phyloP scores from a whole-genome alignment of 1,140 invertebrate species.

The Neodiprion pinetum region DNA sequence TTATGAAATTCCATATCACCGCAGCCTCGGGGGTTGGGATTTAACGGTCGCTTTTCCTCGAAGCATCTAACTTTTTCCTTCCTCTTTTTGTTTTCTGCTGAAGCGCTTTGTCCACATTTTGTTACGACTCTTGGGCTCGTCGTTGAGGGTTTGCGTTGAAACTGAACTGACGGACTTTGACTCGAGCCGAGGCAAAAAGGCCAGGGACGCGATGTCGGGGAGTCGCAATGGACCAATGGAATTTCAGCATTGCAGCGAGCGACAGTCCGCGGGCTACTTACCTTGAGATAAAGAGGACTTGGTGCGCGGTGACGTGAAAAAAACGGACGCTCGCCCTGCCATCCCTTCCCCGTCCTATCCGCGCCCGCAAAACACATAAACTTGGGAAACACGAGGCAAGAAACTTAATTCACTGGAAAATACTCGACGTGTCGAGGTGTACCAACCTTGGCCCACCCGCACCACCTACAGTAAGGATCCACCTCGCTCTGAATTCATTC shows the following conservation, averaged over 20 bases:
- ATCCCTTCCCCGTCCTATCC: background rate
- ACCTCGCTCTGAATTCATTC: background rate
- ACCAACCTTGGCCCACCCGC: background rate
- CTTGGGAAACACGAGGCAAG: constrained; percentile 43
- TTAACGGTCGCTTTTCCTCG: background rate
- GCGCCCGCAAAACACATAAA: constrained; percentile 43
- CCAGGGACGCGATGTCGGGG: background rate
- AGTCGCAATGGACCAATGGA: background rate
- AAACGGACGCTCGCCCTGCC: constrained; percentile 33
- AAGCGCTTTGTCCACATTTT: background rate
- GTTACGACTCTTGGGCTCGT: background rate
- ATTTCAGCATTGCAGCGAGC: background rate
- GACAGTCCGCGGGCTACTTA: constrained; percentile 1
- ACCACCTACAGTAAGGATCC: background rate
- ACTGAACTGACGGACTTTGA: background rate
- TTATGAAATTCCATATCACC: too few species aligned
- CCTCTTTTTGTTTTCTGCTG: background rate
- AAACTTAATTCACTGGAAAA: constrained; percentile 49
- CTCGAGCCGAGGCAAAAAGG: background rate
- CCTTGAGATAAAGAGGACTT: constrained; percentile 27
- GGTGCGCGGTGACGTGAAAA: constrained; percentile 43
- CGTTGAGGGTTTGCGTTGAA: background rate
- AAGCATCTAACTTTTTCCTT: background rate
- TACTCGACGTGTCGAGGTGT: constrained; percentile 34
- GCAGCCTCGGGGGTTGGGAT: background rate